Base-by-base conservation (phyloP, 2,797 vertebrate genomes). In the Syngnathus rostellatus region DNA sequence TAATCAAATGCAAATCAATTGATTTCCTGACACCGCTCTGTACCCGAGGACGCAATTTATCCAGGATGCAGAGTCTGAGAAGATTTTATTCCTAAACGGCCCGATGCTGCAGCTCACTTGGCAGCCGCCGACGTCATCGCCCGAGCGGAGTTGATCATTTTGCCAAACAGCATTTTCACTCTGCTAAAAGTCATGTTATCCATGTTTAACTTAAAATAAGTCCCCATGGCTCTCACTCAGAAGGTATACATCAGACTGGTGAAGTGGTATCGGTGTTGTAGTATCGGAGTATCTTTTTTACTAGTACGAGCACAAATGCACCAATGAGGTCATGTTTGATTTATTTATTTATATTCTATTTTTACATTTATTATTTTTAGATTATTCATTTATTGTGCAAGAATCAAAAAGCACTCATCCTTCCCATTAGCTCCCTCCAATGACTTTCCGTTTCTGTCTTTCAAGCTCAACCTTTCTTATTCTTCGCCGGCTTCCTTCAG, bases 381-480 rank as follows among this genome's bases (percentile, higher is more conserved):
- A n/a, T n/a, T 31, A 31, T 31, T 31, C 5, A 31, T 31, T 31
- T 31, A 31, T 31, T 31, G 3, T 4, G 31, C 31, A 31, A 31
- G 31, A 31, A 31, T 31, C 31, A 31, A 58, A 7, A 58, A 37
- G 16, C 6, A 6, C 31, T 58, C 25, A 58, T 16, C 55, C 16
- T 16, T 37, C 54, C 6, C 54, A 57, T 37, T 37, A 7, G 14
- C 25, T 57, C 12, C 38, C 55, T 19, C 55, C 14, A 31, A 31
- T 37, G 16, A 37, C 55, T 19, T 8, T 16, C 1, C 53, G 40
- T 63, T 4, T 43, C 59, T 70, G 0, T 40, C 61, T 50, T 67
- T 62, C 62, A n/a, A n/a, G 62, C 64, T 53, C 40, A 46, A 23
- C 19, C 67, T 61, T 48, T 40, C 12, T 39, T 58, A 63, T 68